A percentile compares a stretch with the other conserved stretches of the same genome.
These are phyloP conservation scores for Bombus pascuorum DNA, from an alignment of 1,140 invertebrate species.

Conservation along the genomic window DNA sequence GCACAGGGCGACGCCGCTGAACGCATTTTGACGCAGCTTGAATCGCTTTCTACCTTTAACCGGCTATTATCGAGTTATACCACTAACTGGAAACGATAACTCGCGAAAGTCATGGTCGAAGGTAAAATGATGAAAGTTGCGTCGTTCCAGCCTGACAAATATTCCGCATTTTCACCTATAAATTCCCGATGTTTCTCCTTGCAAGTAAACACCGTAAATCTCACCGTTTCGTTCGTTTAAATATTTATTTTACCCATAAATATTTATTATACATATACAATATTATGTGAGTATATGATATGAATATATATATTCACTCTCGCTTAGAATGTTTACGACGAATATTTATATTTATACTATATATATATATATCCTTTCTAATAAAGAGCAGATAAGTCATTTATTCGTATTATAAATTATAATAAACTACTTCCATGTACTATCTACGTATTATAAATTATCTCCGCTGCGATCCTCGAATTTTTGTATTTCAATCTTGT, in stretches of 20 bases:
- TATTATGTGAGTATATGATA: too few species aligned
- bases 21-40: neutral
- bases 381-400: too few species aligned
- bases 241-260: neutral
- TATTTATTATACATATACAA: too few species aligned
- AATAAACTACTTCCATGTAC: too few species aligned
- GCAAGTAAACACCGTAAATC: neutral
- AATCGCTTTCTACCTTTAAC: conserved; percentile 45
- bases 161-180: conserved; percentile 8
- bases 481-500: too few species aligned
- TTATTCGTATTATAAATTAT: too few species aligned
- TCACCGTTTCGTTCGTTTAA: neutral
- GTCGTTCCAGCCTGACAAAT: neutral
- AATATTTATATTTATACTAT: too few species aligned
- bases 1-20: neutral
- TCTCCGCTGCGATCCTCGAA: too few species aligned
- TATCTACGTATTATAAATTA: too few species aligned
- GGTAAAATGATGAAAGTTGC: conserved; percentile 54
- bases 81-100: conserved; percentile 57
- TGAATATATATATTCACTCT: too few species aligned
- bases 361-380: too few species aligned
- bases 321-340: too few species aligned
- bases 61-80: conserved; percentile 37
- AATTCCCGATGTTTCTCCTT: neutral
- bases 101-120: conserved; percentile 55